phyloP scores from a whole-genome alignment of 2,888 invertebrate genomes.

The Alloscopus bannaensis region DNA sequence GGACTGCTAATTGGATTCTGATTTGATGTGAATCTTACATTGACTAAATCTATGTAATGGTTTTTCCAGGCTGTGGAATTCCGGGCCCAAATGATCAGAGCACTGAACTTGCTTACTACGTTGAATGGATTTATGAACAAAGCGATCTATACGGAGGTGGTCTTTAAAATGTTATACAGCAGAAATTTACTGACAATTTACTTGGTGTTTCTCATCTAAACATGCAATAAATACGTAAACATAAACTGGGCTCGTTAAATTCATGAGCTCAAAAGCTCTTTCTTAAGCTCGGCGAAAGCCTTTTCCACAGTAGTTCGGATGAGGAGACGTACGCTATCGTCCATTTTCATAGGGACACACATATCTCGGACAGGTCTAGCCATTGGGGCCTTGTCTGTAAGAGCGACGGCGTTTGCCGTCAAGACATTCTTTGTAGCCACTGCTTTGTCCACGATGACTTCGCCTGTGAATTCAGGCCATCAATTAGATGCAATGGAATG shows the following conservation, averaged over 20 bases:
- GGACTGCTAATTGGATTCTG: background rate
- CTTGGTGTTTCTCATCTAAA: background rate
- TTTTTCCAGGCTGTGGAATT: constrained; percentile 41
- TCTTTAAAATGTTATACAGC: background rate
- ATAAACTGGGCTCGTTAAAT: background rate
- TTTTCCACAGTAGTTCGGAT: constrained; percentile 31
- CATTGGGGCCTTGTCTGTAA: background rate
- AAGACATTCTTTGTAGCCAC: no score
- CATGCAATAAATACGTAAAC: background rate
- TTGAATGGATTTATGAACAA: constrained; percentile 51
- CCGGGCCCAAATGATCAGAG: constrained; percentile 42
- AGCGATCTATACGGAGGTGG: constrained; percentile 20
- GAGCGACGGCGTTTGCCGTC: no score
- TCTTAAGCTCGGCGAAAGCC: constrained; percentile 44
- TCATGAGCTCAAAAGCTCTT: constrained; percentile 13
- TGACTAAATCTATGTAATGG: background rate
- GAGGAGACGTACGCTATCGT: constrained; percentile 34
- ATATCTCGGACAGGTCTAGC: constrained; percentile 7
- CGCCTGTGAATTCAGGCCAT: no score
- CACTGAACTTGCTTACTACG: constrained; percentile 41
- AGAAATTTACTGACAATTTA: no score
- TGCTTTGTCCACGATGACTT: no score
- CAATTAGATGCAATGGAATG: no score
- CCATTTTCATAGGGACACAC: constrained; percentile 31
- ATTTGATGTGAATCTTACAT: background rate